These are phyloP conservation scores for Xiphophorus birchmanni DNA, from an alignment of 2,797 vertebrate species.

Conservation along the genomic window DNA sequence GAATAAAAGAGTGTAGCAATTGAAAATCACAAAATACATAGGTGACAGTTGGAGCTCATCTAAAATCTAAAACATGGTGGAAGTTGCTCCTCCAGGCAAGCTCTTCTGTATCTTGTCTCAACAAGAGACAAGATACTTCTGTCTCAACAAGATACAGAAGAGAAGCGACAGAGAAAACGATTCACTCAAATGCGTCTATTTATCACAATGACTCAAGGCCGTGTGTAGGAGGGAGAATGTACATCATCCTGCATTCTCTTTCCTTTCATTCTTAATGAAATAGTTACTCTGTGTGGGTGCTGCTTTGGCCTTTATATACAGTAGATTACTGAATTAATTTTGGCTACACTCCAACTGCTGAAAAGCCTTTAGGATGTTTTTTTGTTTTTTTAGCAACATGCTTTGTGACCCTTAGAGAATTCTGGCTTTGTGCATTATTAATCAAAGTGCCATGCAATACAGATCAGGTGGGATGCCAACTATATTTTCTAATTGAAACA, in stretches of 20 bases:
- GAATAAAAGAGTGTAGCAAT: neutral
- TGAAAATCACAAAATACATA: neutral
- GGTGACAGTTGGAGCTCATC: neutral
- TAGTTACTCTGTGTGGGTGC: constrained; percentile 8
- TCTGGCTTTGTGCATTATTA: neutral
- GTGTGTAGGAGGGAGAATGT: neutral
- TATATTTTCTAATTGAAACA: neutral
- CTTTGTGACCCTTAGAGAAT: neutral
- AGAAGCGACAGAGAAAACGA: neutral
- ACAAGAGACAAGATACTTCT: too few relatives aligned
- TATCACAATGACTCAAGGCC: constrained; percentile 6
- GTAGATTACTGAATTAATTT: constrained; percentile 7
- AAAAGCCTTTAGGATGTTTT: constrained; percentile 3
- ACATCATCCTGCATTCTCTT: neutral
- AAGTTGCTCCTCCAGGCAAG: too few relatives aligned
- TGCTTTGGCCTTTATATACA: constrained; percentile 15
- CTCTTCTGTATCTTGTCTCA: too few relatives aligned
- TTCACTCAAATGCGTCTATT: neutral
- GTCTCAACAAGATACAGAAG: neutral
- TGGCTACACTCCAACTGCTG: neutral
- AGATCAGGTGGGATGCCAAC: neutral
- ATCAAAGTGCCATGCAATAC: neutral
- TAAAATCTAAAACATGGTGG: neutral
- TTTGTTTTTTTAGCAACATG: neutral
- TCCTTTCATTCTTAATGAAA: constrained; percentile 27